Percentiles rank a stretch among this genome's conserved stretches.
phyloP scores from a whole-genome alignment of 2,113 vertebrate genomes.

The Ameiurus melas region DNA sequence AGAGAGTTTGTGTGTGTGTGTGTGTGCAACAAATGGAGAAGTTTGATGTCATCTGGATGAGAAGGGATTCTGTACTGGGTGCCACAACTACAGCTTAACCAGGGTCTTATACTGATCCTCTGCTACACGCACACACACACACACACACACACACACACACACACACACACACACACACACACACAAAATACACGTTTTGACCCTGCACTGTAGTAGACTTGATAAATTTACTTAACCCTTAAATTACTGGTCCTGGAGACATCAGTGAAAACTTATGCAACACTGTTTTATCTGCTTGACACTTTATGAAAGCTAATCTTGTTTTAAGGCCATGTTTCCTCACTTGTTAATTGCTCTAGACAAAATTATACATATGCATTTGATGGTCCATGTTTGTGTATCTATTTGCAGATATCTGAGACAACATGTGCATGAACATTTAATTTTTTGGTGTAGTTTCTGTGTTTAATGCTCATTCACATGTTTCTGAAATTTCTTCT shows the following conservation, averaged over 20 bases:
- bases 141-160: constrained; percentile 18
- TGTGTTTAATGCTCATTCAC: background rate
- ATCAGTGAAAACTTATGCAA: background rate
- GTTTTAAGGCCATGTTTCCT: background rate
- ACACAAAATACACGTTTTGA: background rate
- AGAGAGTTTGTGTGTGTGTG: background rate
- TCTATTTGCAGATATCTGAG: no score
- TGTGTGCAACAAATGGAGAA: constrained; percentile 49
- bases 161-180: background rate
- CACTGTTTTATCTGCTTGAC: background rate
- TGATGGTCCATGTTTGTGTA: background rate
- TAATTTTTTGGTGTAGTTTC: background rate
- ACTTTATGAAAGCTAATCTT: background rate
- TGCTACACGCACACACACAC: constrained; percentile 39
- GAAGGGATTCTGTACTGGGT: constrained; percentile 31
- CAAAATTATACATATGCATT: background rate
- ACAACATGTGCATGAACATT: background rate
- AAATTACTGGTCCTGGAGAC: background rate
- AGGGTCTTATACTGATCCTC: constrained; percentile 67
- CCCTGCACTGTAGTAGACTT: background rate
- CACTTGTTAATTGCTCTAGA: background rate
- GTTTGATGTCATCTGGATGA: constrained; percentile 67
- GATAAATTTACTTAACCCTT: background rate
- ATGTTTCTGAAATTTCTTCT: background rate
- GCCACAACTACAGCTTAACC: constrained; percentile 62